Conservation (phyloP, 2,797 vertebrate genomes). For the Sebastes nivosus region DNA sequence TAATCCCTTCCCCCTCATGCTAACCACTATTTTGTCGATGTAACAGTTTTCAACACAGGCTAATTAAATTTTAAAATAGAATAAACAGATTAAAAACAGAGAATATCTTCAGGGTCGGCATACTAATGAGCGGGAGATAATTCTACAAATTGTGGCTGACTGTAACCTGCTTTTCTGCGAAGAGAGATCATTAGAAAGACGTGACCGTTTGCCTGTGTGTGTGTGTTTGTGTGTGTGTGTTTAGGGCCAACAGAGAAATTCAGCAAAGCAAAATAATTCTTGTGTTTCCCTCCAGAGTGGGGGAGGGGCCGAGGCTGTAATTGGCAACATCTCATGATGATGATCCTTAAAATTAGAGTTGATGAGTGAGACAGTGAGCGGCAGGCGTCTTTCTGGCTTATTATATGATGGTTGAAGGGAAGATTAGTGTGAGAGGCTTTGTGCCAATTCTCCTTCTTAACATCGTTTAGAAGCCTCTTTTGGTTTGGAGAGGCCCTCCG, state of each 20-base stretch:
- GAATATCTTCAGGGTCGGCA: neutral
- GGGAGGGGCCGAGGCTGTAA: neutral
- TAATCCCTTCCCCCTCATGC: neutral
- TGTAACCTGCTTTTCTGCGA: conserved; percentile 11
- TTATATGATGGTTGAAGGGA: conserved; percentile 5
- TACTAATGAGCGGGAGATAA: conserved; percentile 18
- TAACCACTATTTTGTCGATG: neutral
- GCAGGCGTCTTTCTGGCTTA: conserved; percentile 2
- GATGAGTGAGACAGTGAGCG: conserved; percentile 40
- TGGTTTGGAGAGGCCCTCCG: neutral
- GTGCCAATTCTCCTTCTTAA: neutral
- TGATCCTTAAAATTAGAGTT: conserved; percentile 9
- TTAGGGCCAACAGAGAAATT: neutral
- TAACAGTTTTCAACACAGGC: neutral
- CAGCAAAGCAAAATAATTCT: neutral
- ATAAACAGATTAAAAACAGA: conserved; percentile 9
- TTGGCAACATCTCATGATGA: conserved; percentile 5
- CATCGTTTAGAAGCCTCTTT: neutral
- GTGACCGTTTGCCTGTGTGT: neutral
- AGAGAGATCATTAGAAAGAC: conserved; percentile 1
- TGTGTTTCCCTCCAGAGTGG: neutral
- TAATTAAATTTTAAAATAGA: neutral
- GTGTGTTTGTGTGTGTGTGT: neutral
- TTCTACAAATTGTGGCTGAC: conserved; percentile 11
- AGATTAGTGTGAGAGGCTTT: neutral